phyloP scores from a whole-genome alignment of 2,888 invertebrate species.

The Sussaba pulchella region DNA sequence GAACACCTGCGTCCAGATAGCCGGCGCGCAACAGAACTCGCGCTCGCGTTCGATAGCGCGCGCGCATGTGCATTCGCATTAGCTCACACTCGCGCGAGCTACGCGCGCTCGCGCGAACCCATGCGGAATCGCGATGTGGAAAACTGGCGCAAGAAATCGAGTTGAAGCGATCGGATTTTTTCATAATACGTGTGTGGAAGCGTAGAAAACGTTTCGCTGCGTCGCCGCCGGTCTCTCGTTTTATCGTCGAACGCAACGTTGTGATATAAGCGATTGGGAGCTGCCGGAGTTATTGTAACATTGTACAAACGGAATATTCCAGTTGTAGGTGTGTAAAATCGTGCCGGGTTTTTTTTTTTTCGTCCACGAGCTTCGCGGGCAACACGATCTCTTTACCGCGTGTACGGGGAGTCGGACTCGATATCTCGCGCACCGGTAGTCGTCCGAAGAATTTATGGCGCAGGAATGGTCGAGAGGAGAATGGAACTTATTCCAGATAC shows the following conservation, averaged over 20 bases:
- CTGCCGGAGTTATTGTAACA: background rate
- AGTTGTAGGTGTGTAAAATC: constrained; percentile 61
- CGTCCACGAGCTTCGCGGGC: constrained; percentile 46
- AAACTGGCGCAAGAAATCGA: constrained; percentile 57
- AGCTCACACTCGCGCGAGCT: constrained; percentile 3
- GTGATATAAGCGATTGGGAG: too few relatives aligned
- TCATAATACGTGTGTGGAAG: constrained; percentile 10
- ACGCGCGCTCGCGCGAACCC: background rate
- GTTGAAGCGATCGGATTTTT: constrained; percentile 23
- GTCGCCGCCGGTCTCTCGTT: constrained; percentile 13
- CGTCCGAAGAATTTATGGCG: constrained; percentile 42
- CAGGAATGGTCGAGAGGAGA: constrained; percentile 47
- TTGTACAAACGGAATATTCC: constrained; percentile 36
- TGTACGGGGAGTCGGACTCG: constrained; percentile 27
- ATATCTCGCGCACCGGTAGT: constrained; percentile 30
- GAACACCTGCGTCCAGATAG: constrained; percentile 72
- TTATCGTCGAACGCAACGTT: constrained; percentile 9
- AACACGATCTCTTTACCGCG: constrained; percentile 42
- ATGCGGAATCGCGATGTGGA: constrained; percentile 63
- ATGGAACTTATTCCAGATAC: constrained; percentile 61
- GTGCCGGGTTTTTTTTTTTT: constrained; percentile 58
- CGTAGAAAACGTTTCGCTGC: background rate
- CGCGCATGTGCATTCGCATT: constrained; percentile 30
- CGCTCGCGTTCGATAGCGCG: constrained; percentile 29
- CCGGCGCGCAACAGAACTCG: background rate